phyloP scores from a whole-genome alignment of 1,140 invertebrate genomes.

The Marisa cornuarietis region DNA sequence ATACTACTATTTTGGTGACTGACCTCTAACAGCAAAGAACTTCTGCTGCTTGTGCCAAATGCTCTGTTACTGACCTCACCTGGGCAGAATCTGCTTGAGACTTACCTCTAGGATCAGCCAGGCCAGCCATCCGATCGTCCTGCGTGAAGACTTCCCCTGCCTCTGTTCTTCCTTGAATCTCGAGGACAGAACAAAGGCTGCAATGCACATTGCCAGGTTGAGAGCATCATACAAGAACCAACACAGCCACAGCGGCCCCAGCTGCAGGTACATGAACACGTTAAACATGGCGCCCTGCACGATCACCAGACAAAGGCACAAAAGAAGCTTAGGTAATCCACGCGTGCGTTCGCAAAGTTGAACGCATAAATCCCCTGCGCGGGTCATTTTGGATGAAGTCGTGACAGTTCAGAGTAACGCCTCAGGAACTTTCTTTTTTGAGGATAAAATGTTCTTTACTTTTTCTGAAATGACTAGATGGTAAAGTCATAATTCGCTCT shows the following conservation, averaged over 20 bases:
- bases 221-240: constrained; percentile 47
- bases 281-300: constrained; percentile 42
- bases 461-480: too few relatives aligned
- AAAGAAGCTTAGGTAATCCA: constrained; percentile 38
- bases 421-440: too few relatives aligned
- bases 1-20: too few relatives aligned
- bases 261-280: constrained; percentile 40
- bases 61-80: constrained; percentile 36
- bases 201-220: constrained; percentile 36
- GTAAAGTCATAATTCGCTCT: too few relatives aligned
- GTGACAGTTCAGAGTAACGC: too few relatives aligned
- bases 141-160: not conserved
- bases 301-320: constrained; percentile 38
- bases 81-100: constrained; percentile 44
- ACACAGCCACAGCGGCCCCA: constrained; percentile 39
- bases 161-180: constrained; percentile 28
- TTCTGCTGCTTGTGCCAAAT: too few relatives aligned
- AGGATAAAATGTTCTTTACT: too few relatives aligned
- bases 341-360: constrained; percentile 43
- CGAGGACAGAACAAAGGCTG: constrained; percentile 45
- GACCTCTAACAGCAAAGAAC: too few relatives aligned
- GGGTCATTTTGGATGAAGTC: not conserved
- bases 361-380: constrained; percentile 38
- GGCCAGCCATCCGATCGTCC: constrained; percentile 67
- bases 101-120: constrained; percentile 70